phyloP scores from a whole-genome alignment of 2,797 vertebrate genomes.

The Phoeniculus purpureus region DNA sequence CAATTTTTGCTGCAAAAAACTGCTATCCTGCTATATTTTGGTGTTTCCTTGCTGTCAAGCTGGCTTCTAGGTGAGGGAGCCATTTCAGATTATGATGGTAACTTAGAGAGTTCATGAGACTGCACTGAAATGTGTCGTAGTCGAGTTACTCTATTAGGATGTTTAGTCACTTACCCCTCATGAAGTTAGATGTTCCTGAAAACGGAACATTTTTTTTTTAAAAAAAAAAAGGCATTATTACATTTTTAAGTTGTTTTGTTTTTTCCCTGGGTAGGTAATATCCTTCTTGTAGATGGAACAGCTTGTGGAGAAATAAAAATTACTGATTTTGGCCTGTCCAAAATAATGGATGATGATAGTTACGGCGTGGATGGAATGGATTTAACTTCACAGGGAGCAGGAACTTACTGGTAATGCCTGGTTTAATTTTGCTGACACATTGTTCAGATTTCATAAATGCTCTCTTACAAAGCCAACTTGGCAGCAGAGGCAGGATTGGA shows the following conservation, averaged over 20 bases:
- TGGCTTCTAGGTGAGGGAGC: neutral
- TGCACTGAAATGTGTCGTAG: neutral
- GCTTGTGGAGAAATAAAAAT: constrained; percentile 99
- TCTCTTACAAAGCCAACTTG: neutral
- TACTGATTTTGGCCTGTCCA: constrained; percentile 98
- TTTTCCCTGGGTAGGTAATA: constrained; percentile 85
- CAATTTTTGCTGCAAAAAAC: neutral
- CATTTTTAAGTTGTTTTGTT: neutral
- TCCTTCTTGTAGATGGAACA: constrained; percentile 96
- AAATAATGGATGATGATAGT: constrained; percentile 99
- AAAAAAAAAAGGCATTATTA: neutral
- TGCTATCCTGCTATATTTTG: neutral
- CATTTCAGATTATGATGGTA: neutral
- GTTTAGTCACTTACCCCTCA: neutral
- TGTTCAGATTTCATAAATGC: neutral
- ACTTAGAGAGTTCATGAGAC: neutral
- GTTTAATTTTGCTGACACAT: constrained; percentile 33
- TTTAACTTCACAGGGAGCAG: constrained; percentile 97
- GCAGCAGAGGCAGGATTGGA: neutral
- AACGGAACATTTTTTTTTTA: neutral
- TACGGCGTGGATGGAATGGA: constrained; percentile 99
- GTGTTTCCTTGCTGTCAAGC: neutral
- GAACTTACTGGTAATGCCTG: constrained; percentile 93
- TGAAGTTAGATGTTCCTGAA: neutral
- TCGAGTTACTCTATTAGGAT: neutral